Evolutionary conservation across 2,113 vertebrate genomes (phyloP), one percentile per base, ranked within the genome.

Genomic region (Paramormyrops kingsleyae): DNA sequence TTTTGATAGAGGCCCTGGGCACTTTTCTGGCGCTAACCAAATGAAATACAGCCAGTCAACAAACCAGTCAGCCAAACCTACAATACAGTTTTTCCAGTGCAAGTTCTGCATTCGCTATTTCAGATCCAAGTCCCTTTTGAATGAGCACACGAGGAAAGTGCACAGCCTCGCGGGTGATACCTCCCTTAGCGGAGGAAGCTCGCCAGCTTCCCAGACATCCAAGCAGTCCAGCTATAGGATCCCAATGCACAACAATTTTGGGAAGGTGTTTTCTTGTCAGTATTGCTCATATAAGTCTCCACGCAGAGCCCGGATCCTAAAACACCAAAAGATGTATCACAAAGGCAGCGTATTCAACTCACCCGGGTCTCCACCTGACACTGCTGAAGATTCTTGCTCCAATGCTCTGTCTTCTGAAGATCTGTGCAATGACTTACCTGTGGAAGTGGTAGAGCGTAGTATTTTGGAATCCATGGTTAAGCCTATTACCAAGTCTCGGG

Each of bases 61-160:
- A 95, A 95, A 95, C 95, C 94, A 96, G 94, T 95, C 95, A 93
- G 94, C 95, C 92, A 97, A 97, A 94, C 94, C 97, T 93, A 94
- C 96, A 90, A 97, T 91, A 94, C 97, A 96, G 83, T 99, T 99
- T 97, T 99, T 98, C 93, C 98, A 99, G 93, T 99, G 99, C 96
- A 99, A 98, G 93, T 99, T 98, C 94, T 99, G 99, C 90, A 96
- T 99, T 93, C 99, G 98, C 93, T 99, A 99, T 95, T 99, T 99
- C 95, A 96, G 98, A 94, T 99, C 99, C 31, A 98, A 99, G 96
- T 97, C 97, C 88, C 97, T 99, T 92, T 97, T 99, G 91, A 96
- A 96, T 91, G 98, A 99, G 93, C 99, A 99, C 92, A 97, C 97
- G 27, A 97, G 97, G 90, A 99, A 99, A 92, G 97, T 99, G 93